Evolutionary conservation across 2,113 vertebrate species (phyloP).

Genomic region (Poeciliopsis occidentalis): DNA sequence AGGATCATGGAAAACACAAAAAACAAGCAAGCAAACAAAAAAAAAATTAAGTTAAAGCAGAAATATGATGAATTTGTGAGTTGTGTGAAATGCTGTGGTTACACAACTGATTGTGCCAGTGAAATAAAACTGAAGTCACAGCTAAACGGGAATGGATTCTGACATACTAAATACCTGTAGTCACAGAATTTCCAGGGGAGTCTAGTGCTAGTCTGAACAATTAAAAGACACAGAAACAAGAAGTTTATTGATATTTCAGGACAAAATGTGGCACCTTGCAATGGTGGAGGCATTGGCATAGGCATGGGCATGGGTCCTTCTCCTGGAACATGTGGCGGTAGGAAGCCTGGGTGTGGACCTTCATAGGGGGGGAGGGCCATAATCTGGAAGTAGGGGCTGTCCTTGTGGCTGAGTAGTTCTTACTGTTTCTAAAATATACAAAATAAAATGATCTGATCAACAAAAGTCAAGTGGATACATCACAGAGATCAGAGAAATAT

Average conservation of each 20-base stretch:
- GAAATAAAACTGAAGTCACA: neutral
- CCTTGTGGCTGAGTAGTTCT: conserved; percentile 83
- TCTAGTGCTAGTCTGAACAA: neutral
- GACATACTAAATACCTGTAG: too few species aligned
- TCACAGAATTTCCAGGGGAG: neutral
- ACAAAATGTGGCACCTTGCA: conserved; percentile 78
- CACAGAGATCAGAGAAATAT: neutral
- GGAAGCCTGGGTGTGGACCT: conserved; percentile 83
- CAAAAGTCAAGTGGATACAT: neutral
- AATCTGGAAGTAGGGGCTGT: conserved; percentile 86
- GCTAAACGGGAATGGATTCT: too few species aligned
- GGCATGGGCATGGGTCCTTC: conserved; percentile 82
- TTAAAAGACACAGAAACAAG: neutral
- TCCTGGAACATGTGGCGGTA: conserved; percentile 87
- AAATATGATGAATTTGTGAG: neutral
- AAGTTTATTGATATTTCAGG: conserved; percentile 37
- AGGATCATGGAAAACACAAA: neutral
- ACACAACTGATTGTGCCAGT: neutral
- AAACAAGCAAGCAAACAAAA: neutral
- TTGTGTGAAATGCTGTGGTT: neutral
- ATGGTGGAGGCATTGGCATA: conserved; percentile 69
- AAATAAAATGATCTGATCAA: neutral
- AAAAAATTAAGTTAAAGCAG: neutral
- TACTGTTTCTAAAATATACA: conserved; percentile 68
- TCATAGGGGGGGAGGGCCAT: conserved; percentile 95